Conservation (phyloP, 2,797 vertebrate species). For the Sciurus carolinensis region DNA sequence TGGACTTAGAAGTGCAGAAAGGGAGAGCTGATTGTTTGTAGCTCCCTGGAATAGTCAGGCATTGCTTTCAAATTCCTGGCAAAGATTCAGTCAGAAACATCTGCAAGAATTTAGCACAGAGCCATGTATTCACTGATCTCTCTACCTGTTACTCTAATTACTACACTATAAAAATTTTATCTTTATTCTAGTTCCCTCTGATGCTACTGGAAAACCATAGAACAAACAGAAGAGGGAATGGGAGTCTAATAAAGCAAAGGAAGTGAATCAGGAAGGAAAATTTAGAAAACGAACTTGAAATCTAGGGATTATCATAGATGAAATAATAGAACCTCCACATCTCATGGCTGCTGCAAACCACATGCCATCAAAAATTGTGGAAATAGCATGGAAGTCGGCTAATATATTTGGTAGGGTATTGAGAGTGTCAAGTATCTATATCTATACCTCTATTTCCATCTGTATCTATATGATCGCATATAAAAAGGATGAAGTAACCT, state of each 20-base stretch:
- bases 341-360: neutral
- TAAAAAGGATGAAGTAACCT: neutral
- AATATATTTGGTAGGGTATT: neutral
- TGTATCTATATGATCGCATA: no score
- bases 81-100: slow-evolving; percentile 78
- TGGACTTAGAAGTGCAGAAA: slow-evolving; percentile 47
- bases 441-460: no score
- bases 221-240: slow-evolving; percentile 61
- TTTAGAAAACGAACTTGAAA: slow-evolving; percentile 43
- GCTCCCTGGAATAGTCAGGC: slow-evolving; percentile 44
- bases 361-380: neutral
- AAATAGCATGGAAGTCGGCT: neutral
- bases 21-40: slow-evolving; percentile 59
- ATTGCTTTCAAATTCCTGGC: slow-evolving; percentile 75
- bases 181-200: slow-evolving; percentile 65
- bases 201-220: slow-evolving; percentile 60
- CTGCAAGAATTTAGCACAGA: slow-evolving; percentile 81
- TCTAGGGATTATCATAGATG: neutral
- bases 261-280: slow-evolving; percentile 49
- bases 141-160: slow-evolving; percentile 83
- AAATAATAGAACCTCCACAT: slow-evolving; percentile 11
- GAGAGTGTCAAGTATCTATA: neutral
- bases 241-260: slow-evolving; percentile 21
- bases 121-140: slow-evolving; percentile 69
- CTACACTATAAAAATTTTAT: slow-evolving; percentile 79